Evolutionary conservation across 2,797 vertebrate species (phyloP), one percentile per base, ranked within the genome.

Genomic region (Scleropages formosus): DNA sequence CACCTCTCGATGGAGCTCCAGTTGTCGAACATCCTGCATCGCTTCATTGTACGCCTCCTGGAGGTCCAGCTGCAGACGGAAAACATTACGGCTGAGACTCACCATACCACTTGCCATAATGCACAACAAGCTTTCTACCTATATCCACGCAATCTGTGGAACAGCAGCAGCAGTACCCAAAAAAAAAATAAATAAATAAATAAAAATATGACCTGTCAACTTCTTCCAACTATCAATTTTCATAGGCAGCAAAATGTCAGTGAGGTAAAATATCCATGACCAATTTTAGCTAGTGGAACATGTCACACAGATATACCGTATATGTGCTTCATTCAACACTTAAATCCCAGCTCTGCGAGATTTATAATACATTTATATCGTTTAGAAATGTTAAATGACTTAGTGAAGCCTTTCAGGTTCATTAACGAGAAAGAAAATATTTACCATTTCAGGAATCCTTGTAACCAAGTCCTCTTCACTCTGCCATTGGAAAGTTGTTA

Each of bases 1-100:
- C 68, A 85, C 51, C 72, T 90, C 91, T 75, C 90, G 87, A 84
- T 91, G 88, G 18, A 92, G 83, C 86, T 93, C 91, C 82, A 93
- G 78, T 74, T 87, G 85, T 77, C 84, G 89, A 82, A 93, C 80
- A 83, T 93, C 91, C 84, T 90, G 88, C 78, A 93, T 80, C 76
- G 84, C 88, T 78, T 89, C 87, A 1, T 92, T 88, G 67, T 93
- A 90, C 85, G 85, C 88, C 80, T 86, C 85, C 85, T 90, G 91
- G 76, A 93, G 89, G 78, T 92, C 91, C 79, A 88, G 63, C 91
- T 91, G 59, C 58, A 81, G 44, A 80, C 56, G 78, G 75, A 67
- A 81, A 77, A 73, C 74, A 26, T 15, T 11, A 31, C 0, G 9
- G 8, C 62, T 22, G 31, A 44, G 7, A 16, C 3, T 51, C 60